Evolutionary conservation across 2,113 vertebrate genomes (phyloP).

Genomic region (Ciconia boyciana): DNA sequence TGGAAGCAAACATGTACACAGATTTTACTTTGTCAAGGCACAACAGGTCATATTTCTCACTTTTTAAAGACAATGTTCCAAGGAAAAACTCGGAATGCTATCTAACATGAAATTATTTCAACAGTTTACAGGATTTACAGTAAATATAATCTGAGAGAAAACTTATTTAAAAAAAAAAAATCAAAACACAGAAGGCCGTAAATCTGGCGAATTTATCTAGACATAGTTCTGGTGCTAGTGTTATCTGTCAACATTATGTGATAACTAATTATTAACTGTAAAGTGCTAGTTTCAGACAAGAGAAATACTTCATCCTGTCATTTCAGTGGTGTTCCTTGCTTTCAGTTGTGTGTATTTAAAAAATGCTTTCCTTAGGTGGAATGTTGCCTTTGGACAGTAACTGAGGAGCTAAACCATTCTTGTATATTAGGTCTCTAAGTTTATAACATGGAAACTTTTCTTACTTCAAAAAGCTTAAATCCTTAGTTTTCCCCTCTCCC

Average conservation of each 20-base stretch:
- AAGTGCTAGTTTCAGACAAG: slow-evolving; percentile 24
- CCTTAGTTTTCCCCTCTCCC: background rate
- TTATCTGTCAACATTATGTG: background rate
- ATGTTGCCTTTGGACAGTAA: slow-evolving; percentile 49
- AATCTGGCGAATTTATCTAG: slow-evolving; percentile 19
- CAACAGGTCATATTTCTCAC: background rate
- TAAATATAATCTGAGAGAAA: background rate
- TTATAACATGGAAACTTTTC: background rate
- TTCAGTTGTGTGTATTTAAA: background rate
- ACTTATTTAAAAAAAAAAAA: background rate
- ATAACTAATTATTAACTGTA: background rate
- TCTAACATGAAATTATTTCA: background rate
- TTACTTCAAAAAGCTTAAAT: slow-evolving; percentile 20
- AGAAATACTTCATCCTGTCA: slow-evolving; percentile 33
- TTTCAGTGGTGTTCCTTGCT: slow-evolving; percentile 14
- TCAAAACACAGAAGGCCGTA: background rate
- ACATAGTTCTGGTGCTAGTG: background rate
- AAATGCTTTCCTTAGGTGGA: background rate
- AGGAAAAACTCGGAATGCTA: background rate
- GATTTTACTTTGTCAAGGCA: background rate
- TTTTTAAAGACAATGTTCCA: background rate
- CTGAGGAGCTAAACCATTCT: background rate
- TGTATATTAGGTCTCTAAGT: background rate
- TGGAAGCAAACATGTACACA: background rate
- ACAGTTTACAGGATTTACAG: background rate